Evolutionary conservation across 1,140 invertebrate genomes (phyloP).

Genomic region (Solenopsis invicta): DNA sequence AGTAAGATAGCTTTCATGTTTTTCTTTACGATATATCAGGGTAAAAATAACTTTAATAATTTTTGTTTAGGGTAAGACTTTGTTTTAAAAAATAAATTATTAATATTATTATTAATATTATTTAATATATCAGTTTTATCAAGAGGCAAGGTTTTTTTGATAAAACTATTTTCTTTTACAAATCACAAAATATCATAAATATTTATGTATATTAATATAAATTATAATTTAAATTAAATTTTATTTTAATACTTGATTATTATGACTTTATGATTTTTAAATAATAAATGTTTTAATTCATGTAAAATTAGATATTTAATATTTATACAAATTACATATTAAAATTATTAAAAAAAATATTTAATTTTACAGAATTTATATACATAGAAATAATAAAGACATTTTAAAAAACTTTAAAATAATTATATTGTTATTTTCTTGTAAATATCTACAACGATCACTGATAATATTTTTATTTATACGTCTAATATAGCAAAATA

Average conservation of each 20-base stretch:
- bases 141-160: too few species aligned
- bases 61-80: background rate
- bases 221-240: conserved; percentile 14
- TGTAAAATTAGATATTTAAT: too few species aligned
- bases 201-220: background rate
- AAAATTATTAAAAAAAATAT: too few species aligned
- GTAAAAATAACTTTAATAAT: background rate
- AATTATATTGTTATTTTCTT: background rate
- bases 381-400: too few species aligned
- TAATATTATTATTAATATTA: background rate
- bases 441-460: background rate
- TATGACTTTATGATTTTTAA: too few species aligned
- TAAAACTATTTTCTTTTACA: background rate
- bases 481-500: background rate
- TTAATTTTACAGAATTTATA: too few species aligned
- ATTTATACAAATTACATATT: too few species aligned
- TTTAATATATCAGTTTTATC: background rate
- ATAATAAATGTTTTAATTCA: background rate
- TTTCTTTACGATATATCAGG: background rate
- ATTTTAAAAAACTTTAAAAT: background rate
- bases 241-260: background rate
- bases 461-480: background rate
- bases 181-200: background rate
- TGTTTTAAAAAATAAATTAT: background rate
- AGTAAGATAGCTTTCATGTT: background rate